Evolutionary conservation across 2,797 vertebrate species (phyloP).

Genomic region (Poeciliopsis presidionis): DNA sequence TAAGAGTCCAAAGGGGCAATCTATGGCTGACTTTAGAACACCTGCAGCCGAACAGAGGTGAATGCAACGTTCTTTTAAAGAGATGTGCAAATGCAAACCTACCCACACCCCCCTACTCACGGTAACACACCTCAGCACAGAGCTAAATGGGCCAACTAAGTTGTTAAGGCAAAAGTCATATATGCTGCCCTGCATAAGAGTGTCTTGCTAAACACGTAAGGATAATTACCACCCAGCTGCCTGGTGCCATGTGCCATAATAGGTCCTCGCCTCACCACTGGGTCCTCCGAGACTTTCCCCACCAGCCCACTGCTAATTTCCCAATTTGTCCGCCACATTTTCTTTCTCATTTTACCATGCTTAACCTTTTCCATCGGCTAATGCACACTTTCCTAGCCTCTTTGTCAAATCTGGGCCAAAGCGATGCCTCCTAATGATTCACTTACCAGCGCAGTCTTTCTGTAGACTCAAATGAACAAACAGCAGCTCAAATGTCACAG

Average conservation of each 20-base stretch:
- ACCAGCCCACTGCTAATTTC: slow-evolving; percentile 79
- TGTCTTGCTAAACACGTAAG: slow-evolving; percentile 78
- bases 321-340: slow-evolving; percentile 81
- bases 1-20: slow-evolving; percentile 41
- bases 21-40: slow-evolving; percentile 34
- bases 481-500: slow-evolving; percentile 58
- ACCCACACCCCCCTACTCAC: slow-evolving; percentile 19
- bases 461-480: slow-evolving; percentile 70
- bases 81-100: slow-evolving; percentile 15
- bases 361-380: slow-evolving; percentile 76
- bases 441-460: slow-evolving; percentile 58
- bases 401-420: slow-evolving; percentile 77
- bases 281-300: slow-evolving; percentile 77
- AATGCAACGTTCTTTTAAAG: slow-evolving; percentile 31
- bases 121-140: slow-evolving; percentile 8
- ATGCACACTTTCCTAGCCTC: slow-evolving; percentile 68
- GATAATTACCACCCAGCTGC: slow-evolving; percentile 84
- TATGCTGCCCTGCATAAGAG: slow-evolving; percentile 74
- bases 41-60: slow-evolving; percentile 23
- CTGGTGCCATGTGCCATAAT: slow-evolving; percentile 80
- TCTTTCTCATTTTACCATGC: slow-evolving; percentile 66
- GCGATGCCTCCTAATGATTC: slow-evolving; percentile 75
- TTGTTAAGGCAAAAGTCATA: slow-evolving; percentile 71
- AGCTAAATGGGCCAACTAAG: slow-evolving; percentile 73
- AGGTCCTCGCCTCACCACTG: slow-evolving; percentile 74